Evolutionary conservation across 92 coral and sea anemone genomes (phyloP).

Genomic region (Palythoa grandiflora): DNA sequence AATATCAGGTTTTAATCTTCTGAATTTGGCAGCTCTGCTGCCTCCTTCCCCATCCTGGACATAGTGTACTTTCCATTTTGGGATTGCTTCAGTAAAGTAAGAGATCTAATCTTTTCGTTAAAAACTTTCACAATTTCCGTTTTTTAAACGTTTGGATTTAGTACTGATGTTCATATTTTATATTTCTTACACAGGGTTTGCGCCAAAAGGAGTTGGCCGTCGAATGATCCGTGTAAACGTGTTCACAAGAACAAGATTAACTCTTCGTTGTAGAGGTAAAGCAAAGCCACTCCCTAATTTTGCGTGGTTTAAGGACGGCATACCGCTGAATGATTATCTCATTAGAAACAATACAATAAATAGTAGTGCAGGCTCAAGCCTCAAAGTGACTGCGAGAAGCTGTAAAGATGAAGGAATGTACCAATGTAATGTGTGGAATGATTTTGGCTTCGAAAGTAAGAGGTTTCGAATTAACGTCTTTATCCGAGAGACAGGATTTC

Average conservation of each 20-base stretch:
- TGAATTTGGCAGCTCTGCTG: no score
- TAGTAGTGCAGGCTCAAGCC: not conserved
- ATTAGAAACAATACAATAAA: not conserved
- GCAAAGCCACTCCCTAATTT: not conserved
- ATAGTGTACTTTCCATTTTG: no score
- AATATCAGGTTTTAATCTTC: no score
- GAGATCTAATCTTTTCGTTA: no score
- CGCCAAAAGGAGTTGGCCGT: not conserved
- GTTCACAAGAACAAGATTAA: not conserved
- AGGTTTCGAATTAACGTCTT: not conserved
- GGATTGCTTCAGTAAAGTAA: no score
- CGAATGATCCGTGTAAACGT: not conserved
- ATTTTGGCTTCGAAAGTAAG: not conserved
- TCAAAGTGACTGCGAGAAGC: not conserved
- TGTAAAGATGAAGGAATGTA: conserved; percentile 7
- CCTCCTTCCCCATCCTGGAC: no score
- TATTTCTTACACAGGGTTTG: not conserved
- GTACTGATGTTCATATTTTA: not conserved
- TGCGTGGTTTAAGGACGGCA: conserved; percentile 21
- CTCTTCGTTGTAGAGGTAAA: not conserved
- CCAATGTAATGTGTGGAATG: not conserved
- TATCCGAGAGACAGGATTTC: not conserved
- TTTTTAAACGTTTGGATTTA: no score
- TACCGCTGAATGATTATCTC: not conserved
- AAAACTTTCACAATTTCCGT: no score